These are phyloP conservation scores for Phyllostomus hastatus DNA, from an alignment of 2,113 vertebrate genomes.

Conservation along the genomic window DNA sequence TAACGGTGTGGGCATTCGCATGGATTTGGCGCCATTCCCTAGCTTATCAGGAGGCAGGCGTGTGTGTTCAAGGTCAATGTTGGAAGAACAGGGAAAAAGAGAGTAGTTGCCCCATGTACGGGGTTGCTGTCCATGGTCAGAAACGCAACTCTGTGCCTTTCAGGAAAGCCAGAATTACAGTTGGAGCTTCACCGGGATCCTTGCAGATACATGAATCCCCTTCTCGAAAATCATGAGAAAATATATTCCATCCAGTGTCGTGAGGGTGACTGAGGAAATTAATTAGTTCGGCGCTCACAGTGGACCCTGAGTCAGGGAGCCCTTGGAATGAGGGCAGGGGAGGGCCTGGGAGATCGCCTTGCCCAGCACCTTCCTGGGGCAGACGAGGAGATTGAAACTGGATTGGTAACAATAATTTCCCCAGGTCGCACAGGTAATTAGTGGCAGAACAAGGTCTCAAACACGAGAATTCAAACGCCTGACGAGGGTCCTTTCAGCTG, in stretches of 20 bases:
- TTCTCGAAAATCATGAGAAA: conserved; percentile 27
- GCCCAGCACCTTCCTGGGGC: conserved; percentile 61
- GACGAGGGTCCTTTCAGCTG: conserved; percentile 25
- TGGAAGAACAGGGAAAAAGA: not conserved
- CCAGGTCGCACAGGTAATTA: conserved; percentile 67
- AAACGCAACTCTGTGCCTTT: not conserved
- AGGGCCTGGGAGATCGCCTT: conserved; percentile 69
- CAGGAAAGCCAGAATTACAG: not conserved
- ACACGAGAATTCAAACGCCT: conserved; percentile 38
- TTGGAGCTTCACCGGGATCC: conserved; percentile 12
- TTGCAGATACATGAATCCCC: not conserved
- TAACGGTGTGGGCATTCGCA: not conserved
- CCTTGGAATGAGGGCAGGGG: conserved; percentile 57
- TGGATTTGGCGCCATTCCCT: not conserved
- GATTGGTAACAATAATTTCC: conserved; percentile 67
- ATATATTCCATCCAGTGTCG: not conserved
- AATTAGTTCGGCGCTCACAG: conserved; percentile 66
- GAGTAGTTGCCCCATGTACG: not conserved
- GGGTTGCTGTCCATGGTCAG: not conserved
- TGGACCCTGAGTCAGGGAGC: conserved; percentile 61
- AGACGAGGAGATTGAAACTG: conserved; percentile 64
- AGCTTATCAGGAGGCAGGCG: not conserved
- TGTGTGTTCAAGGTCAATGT: not conserved
- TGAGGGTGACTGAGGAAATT: conserved; percentile 70
- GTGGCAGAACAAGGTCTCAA: conserved; percentile 47